Percentiles rank a stretch among this genome's conserved stretches.
These are phyloP conservation scores for Caenorhabditis inopinata DNA, from an alignment of 1,140 invertebrate genomes.

Conservation along the genomic window DNA sequence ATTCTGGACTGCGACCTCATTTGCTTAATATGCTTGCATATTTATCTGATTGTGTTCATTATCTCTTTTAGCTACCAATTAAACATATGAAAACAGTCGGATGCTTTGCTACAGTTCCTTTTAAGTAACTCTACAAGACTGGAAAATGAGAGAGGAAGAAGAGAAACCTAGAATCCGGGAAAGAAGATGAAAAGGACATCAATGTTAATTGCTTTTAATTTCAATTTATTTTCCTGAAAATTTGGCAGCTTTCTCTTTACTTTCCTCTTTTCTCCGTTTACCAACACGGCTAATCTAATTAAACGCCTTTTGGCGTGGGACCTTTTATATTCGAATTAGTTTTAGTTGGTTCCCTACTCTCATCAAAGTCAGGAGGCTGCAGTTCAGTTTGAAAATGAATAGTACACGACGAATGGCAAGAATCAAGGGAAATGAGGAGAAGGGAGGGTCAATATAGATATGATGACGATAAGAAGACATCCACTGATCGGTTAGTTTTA, in stretches of 20 bases:
- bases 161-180: no score
- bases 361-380: no score
- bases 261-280: neutral
- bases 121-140: no score
- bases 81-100: slow-evolving; percentile 17
- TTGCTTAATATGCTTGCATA: neutral
- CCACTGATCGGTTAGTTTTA: slow-evolving; percentile 34
- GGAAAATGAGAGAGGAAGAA: no score
- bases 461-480: slow-evolving; percentile 21
- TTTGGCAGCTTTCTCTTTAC: neutral
- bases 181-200: neutral
- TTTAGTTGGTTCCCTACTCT: neutral
- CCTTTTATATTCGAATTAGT: slow-evolving; percentile 12
- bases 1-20: neutral
- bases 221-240: neutral
- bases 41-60: neutral
- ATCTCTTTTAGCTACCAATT: neutral
- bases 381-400: neutral
- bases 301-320: slow-evolving; percentile 14
- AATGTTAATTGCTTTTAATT: slow-evolving; percentile 31
- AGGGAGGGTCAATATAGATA: slow-evolving; percentile 29
- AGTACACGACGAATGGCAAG: neutral
- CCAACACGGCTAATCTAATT: neutral
- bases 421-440: neutral
- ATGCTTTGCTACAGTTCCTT: neutral